Base-by-base conservation (phyloP, 2,888 invertebrate genomes). In the Xestoiulus laeticollis region DNA sequence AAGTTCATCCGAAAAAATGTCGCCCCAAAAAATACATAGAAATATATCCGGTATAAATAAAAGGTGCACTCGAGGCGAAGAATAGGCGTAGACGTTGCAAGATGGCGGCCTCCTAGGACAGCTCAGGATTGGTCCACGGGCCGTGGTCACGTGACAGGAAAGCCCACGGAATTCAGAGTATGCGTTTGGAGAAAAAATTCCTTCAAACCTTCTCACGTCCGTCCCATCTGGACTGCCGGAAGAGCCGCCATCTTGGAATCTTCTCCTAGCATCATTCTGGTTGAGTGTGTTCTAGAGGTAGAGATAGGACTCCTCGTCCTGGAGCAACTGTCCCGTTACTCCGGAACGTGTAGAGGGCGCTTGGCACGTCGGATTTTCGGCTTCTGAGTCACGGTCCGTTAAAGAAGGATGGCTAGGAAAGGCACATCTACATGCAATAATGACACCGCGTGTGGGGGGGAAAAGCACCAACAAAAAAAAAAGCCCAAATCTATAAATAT, bases 31-130 rank as follows among this genome's bases (percentile, higher is more conserved):
- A 85, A 33, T 44, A 14, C 43, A 85, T 85, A 85, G 1, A 85
- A 85, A 85, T 38, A 38, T 44, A 44, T 85, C 43, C 43, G 38
- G 48, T 85, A 85, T 85, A 85, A 85, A 85, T 85, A 86, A 48
- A 86, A 53, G 44, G 59, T 78, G 78, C 78, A 78, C 26, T 30
- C 8, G 26, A 78, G 16, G 30, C 78, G 78, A 30, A 14, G 78
- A 78, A n/a, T n/a, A 78, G 78, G 78, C 78, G 78, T 14, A 30
- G 78, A 78, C 3, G 78, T 14, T 38, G 26, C 78, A 78, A 78
- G 78, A 78, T 78, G 78, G 78, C 78, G 78, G 78, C 30, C 78
- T 3, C 78, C 38, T 8, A 4, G 30, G 30, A 16, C 30, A 22
- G 10, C 8, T 10, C 5, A 4, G 10, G 78, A 78, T 78, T 78